A percentile compares a stretch with the other conserved stretches of the same genome.
Evolutionary conservation across 2,888 invertebrate species (phyloP).

Genomic region (Lagria hirta): DNA sequence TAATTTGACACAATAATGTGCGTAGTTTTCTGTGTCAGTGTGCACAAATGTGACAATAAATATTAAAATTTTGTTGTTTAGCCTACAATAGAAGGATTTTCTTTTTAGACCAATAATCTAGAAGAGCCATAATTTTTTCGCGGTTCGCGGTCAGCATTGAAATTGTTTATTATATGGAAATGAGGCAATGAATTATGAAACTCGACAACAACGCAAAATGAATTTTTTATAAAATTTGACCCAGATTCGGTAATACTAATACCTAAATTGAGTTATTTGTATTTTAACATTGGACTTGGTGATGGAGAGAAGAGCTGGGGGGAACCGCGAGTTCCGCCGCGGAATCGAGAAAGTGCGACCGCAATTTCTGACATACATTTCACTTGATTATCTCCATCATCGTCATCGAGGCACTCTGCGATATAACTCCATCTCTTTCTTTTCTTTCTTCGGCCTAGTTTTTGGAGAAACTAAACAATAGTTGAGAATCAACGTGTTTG

Average conservation of each 20-base stretch:
- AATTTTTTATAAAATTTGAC: constrained; percentile 20
- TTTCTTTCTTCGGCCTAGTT: constrained; percentile 53
- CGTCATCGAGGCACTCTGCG: constrained; percentile 32
- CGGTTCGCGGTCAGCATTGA: too few relatives aligned
- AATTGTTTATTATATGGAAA: constrained; percentile 12
- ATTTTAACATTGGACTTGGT: constrained; percentile 19
- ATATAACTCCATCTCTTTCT: constrained; percentile 38
- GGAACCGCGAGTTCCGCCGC: too few relatives aligned
- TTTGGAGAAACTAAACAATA: constrained; percentile 50
- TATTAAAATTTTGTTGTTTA: too few relatives aligned
- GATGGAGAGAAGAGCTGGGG: constrained; percentile 26
- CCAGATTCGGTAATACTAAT: constrained; percentile 24
- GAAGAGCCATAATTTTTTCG: too few relatives aligned
- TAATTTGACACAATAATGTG: too few relatives aligned
- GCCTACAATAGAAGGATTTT: too few relatives aligned
- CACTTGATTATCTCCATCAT: constrained; percentile 44
- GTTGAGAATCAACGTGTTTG: constrained; percentile 22
- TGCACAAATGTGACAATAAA: too few relatives aligned
- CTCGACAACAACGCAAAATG: constrained; percentile 15
- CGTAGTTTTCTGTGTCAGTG: too few relatives aligned
- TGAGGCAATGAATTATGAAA: constrained; percentile 20
- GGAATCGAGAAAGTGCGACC: constrained; percentile 45
- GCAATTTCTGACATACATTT: constrained; percentile 49
- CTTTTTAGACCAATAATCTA: too few relatives aligned
- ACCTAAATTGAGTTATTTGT: constrained; percentile 18